A percentile compares a stretch with the other conserved stretches of the same genome.
These are phyloP conservation scores for Hylaea fasciaria DNA, from an alignment of 2,888 invertebrate species.

Conservation along the genomic window DNA sequence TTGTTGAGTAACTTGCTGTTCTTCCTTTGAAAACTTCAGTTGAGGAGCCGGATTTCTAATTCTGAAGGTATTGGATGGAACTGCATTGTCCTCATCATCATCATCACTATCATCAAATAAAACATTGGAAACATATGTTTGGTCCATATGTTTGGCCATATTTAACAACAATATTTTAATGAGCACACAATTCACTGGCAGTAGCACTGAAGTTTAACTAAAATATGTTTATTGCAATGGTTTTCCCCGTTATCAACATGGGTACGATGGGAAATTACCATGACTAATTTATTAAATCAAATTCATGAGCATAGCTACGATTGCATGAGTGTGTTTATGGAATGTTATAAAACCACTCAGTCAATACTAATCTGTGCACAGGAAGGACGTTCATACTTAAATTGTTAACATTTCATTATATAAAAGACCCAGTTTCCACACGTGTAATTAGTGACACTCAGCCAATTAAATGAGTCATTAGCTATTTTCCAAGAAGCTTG, in stretches of 20 bases:
- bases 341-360: too few species aligned
- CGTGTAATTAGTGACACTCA: too few species aligned
- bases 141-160: constrained; percentile 1
- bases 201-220: background rate
- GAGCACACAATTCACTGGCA: background rate
- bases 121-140: constrained; percentile 65
- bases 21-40: constrained; percentile 75
- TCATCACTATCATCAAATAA: constrained; percentile 90
- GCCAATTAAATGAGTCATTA: background rate
- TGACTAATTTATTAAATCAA: too few species aligned
- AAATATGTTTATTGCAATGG: background rate
- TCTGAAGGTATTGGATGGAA: constrained; percentile 88
- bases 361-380: too few species aligned
- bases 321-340: too few species aligned
- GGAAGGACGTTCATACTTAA: too few species aligned
- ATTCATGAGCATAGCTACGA: too few species aligned
- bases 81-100: constrained; percentile 92
- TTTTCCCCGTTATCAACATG: background rate
- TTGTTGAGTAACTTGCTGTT: constrained; percentile 87
- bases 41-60: constrained; percentile 62
- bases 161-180: background rate
- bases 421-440: too few species aligned
- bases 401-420: too few species aligned
- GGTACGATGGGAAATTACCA: too few species aligned
- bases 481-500: constrained; percentile 90